phyloP scores from a whole-genome alignment of 2,888 invertebrate genomes.

The Tachina fera region DNA sequence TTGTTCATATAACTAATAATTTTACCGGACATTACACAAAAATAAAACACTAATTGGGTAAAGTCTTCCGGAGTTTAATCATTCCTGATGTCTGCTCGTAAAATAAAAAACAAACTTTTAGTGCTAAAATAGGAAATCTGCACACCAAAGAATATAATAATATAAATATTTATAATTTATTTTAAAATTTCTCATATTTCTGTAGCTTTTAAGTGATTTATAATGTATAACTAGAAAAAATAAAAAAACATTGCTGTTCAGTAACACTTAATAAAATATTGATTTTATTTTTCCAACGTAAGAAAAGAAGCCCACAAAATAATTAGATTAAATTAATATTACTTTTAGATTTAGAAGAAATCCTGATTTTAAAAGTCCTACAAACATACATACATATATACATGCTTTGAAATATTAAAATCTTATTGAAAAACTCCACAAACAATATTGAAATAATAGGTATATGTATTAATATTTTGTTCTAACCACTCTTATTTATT shows the following conservation, averaged over 20 bases:
- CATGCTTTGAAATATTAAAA: not conserved
- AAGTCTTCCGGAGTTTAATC: too few relatives aligned
- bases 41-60: too few relatives aligned
- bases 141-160: not conserved
- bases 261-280: slow-evolving; percentile 34
- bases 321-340: slow-evolving; percentile 33
- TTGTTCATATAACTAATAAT: too few relatives aligned
- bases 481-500: not conserved
- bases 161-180: not conserved
- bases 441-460: not conserved
- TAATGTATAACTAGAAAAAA: not conserved
- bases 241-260: not conserved
- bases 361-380: not conserved
- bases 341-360: too few relatives aligned
- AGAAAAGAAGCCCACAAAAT: slow-evolving; percentile 8
- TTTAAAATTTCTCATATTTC: not conserved
- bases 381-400: not conserved
- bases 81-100: too few relatives aligned
- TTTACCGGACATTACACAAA: too few relatives aligned
- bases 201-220: not conserved
- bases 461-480: slow-evolving; percentile 9
- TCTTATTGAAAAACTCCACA: not conserved
- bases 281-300: slow-evolving; percentile 36
- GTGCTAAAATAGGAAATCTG: too few relatives aligned
- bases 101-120: too few relatives aligned